Percentiles rank a stretch among this genome's conserved stretches.
phyloP scores from a whole-genome alignment of 2,113 vertebrate genomes.

The Cinclus cinclus region DNA sequence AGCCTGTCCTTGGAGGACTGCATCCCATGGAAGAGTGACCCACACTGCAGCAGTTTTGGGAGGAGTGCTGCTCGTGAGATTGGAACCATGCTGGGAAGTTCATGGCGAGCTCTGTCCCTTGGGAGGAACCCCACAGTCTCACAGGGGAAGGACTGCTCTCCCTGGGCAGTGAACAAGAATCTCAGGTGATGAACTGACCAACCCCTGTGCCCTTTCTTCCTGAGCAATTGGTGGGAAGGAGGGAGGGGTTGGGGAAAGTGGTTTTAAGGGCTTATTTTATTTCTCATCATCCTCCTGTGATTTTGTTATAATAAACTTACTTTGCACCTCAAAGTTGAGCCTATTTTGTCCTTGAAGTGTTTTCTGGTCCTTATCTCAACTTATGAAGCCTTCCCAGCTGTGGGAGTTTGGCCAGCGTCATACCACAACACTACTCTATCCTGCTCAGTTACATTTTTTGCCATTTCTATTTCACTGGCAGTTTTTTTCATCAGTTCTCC shows the following conservation, averaged over 20 bases:
- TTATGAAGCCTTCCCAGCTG: background rate
- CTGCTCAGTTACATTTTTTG: background rate
- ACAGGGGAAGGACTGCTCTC: background rate
- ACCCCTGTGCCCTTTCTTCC: accelerated
- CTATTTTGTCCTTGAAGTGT: background rate
- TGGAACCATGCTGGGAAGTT: background rate
- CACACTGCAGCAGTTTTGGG: accelerated
- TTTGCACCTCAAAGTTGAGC: too few relatives aligned
- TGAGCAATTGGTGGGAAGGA: accelerated
- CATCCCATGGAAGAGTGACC: accelerated
- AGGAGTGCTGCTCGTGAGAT: accelerated
- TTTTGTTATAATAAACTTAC: background rate
- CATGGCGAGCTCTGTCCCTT: accelerated
- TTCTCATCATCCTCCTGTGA: background rate
- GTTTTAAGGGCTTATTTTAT: background rate
- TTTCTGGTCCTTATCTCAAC: background rate
- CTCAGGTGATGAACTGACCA: accelerated
- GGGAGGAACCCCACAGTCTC: accelerated
- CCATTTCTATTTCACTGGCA: background rate
- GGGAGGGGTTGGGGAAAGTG: accelerated
- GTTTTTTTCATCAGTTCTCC: background rate
- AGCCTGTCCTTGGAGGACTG: background rate
- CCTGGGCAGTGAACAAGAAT: background rate
- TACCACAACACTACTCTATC: accelerated
- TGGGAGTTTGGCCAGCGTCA: background rate